Evolutionary conservation across 92 coral and sea anemone species (phyloP).

Genomic region (Meandrina meandrites): DNA sequence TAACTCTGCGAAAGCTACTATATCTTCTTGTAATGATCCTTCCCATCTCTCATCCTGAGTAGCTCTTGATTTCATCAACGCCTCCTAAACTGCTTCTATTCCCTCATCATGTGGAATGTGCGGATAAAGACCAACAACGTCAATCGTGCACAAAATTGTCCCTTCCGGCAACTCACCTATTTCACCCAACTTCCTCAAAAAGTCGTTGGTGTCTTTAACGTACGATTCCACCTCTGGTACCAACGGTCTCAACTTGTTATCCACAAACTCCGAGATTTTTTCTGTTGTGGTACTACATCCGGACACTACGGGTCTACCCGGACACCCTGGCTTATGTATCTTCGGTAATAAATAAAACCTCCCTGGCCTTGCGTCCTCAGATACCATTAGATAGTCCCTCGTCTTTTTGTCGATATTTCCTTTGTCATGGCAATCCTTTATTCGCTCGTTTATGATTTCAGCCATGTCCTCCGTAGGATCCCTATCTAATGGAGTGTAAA

Average conservation of each 20-base stretch:
- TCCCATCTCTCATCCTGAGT: no score
- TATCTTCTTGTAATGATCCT: no score
- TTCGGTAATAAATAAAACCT: slow-evolving; percentile 26
- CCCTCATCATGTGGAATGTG: slow-evolving; percentile 43
- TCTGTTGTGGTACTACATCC: no score
- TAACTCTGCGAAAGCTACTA: no score
- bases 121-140: slow-evolving; percentile 35
- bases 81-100: slow-evolving; percentile 11
- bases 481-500: neutral
- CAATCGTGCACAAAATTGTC: slow-evolving; percentile 18
- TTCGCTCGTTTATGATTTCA: slow-evolving; percentile 7
- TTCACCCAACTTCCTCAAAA: no score
- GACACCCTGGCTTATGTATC: slow-evolving; percentile 24
- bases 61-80: no score
- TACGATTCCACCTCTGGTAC: slow-evolving; percentile 7
- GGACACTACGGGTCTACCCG: slow-evolving; percentile 30
- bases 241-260: slow-evolving; percentile 26
- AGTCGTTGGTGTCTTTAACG: no score
- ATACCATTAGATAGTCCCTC: slow-evolving; percentile 8
- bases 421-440: neutral
- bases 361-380: slow-evolving; percentile 7
- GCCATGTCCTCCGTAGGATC: slow-evolving; percentile 23
- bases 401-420: slow-evolving; percentile 23
- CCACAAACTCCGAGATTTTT: slow-evolving; percentile 42
- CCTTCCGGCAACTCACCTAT: slow-evolving; percentile 11